These are phyloP conservation scores for Apostichopus californicus DNA, from an alignment of 35 echinoderm and acorn worm genomes.

Conservation along the genomic window DNA sequence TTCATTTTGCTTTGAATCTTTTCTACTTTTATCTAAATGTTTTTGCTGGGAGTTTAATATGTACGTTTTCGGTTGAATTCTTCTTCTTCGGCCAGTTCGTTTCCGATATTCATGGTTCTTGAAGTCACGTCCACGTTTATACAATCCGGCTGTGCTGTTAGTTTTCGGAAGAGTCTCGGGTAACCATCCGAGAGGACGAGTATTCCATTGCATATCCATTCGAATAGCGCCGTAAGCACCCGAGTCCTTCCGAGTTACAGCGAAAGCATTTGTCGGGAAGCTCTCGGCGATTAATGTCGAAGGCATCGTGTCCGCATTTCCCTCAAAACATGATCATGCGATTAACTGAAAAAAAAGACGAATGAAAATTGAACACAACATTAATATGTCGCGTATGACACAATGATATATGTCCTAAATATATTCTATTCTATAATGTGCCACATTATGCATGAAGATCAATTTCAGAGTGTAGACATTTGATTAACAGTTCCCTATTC, in stretches of 20 bases:
- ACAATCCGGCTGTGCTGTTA: background rate
- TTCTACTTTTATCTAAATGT: background rate
- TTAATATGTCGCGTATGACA: too few relatives aligned
- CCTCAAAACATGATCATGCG: background rate
- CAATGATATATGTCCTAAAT: too few relatives aligned
- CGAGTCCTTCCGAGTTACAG: background rate
- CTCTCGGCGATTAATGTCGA: background rate
- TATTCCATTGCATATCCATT: conserved; percentile 32
- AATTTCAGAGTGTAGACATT: too few relatives aligned
- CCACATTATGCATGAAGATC: too few relatives aligned
- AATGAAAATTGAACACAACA: background rate
- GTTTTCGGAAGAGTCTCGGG: background rate
- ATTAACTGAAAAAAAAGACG: background rate
- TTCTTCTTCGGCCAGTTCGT: background rate
- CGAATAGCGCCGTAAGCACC: background rate
- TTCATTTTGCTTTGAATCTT: background rate
- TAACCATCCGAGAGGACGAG: conserved; percentile 33
- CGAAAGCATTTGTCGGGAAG: background rate
- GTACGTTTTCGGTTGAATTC: background rate
- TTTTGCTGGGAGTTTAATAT: background rate
- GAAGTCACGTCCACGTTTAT: background rate
- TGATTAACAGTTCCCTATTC: too few relatives aligned
- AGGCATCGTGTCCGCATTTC: background rate
- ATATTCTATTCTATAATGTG: too few relatives aligned
- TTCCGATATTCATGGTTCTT: background rate